Percentiles rank a stretch among this genome's conserved stretches.
These are phyloP conservation scores for Drosophila atroscutellata DNA, from an alignment of 2,888 invertebrate genomes.

Conservation along the genomic window DNA sequence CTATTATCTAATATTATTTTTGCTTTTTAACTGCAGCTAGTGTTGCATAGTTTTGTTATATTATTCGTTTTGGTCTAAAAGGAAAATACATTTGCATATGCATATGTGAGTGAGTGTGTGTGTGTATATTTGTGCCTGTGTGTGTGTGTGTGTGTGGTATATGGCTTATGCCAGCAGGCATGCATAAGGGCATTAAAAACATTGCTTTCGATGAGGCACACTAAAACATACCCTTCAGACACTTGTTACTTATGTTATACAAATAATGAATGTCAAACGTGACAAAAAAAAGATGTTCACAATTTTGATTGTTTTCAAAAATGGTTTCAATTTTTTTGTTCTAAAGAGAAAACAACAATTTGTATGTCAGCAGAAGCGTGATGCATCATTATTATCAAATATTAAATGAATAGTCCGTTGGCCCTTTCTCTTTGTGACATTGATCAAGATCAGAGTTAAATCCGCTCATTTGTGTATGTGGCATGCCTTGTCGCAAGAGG, in stretches of 20 bases:
- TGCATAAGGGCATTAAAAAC: constrained; percentile 9
- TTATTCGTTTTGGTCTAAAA: constrained; percentile 18
- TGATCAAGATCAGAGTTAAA: not conserved
- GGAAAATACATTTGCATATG: constrained; percentile 30
- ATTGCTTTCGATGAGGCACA: not conserved
- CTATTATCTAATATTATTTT: not conserved
- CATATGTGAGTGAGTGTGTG: not conserved
- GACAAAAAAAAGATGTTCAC: not conserved
- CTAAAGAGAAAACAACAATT: not conserved
- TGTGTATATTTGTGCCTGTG: not conserved
- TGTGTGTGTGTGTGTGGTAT: constrained; percentile 5
- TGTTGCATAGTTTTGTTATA: constrained; percentile 16
- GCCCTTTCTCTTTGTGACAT: not conserved
- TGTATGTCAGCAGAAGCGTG: too few species aligned
- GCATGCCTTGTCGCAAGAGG: not conserved
- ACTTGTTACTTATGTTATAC: not conserved
- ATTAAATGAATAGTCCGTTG: not conserved
- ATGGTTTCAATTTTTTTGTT: not conserved
- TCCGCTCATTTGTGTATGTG: not conserved
- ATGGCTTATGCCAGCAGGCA: constrained; percentile 19
- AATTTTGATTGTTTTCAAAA: not conserved
- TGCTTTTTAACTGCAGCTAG: constrained; percentile 1
- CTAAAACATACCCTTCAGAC: constrained; percentile 15
- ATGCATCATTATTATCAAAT: not conserved
- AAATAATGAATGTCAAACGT: not conserved